phyloP scores from a whole-genome alignment of 2,797 vertebrate genomes.

The Anomalospiza imberbis region DNA sequence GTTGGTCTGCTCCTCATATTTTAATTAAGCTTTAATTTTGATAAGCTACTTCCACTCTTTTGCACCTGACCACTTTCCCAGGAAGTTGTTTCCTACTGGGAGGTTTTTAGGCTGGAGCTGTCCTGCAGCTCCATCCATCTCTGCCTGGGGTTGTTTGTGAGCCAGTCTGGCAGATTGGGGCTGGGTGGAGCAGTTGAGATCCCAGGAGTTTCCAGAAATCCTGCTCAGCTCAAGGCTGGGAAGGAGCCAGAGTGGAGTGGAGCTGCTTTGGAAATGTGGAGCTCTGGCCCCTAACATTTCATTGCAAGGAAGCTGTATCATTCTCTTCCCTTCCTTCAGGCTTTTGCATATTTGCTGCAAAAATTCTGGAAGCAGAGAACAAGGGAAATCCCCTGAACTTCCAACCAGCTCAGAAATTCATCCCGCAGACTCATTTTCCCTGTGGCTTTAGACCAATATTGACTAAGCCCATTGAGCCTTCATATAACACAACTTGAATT shows the following conservation, averaged over 20 bases:
- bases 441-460: background rate
- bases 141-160: slow-evolving; percentile 13
- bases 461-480: background rate
- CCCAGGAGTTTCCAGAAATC: slow-evolving; percentile 35
- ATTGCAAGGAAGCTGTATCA: background rate
- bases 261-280: background rate
- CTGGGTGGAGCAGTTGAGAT: slow-evolving; percentile 6
- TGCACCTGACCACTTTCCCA: slow-evolving; percentile 13
- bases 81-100: background rate
- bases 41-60: background rate
- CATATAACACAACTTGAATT: background rate
- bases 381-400: background rate
- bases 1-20: slow-evolving; percentile 7
- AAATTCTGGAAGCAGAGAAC: background rate
- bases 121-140: background rate
- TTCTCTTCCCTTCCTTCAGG: background rate
- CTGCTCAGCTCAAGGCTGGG: slow-evolving; percentile 5
- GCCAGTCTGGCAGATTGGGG: background rate
- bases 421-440: background rate
- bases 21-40: background rate
- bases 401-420: background rate
- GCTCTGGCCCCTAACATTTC: background rate
- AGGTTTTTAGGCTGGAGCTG: background rate
- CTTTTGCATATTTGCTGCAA: background rate
- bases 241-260: background rate